Base-by-base conservation (phyloP, 2,888 invertebrate species). In the Stenurella melanura region DNA sequence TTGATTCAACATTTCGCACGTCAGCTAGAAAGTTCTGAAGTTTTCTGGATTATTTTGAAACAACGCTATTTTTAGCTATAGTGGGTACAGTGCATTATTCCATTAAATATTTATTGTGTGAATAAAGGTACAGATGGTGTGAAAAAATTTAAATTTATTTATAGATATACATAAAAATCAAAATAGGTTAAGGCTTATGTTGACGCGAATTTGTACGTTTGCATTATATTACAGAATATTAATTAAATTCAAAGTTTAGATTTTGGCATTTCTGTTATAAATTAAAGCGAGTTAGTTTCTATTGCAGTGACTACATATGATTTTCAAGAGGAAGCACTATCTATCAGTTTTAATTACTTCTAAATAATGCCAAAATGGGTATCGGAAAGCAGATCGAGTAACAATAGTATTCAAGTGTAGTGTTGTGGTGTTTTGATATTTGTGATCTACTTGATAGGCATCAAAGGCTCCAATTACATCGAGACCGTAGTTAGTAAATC, bases 1-100 rank as follows among this genome's bases (percentile, higher is more conserved):
- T 58, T 69, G 69, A 69, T 18, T 69, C 69, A 69, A 34, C 69
- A 34, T 34, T 34, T 69, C 69, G 58, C 69, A 69, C 69, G 69
- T 67, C 19, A n/a, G 9, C 7, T 67, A 54, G 26, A 50, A 64
- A 38, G 15, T 64, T 64, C 30, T 64, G 18, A 38, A 38, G 11
- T 38, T 38, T 66, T 42, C 42, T 66, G 42, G 64, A 19, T 66
- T n/a, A 66, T 42, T 66, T 42, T 66, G 42, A 38, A 64, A 63
- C 34, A 1, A 19, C 3, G 38, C 63, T 63, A 63, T 63, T 66
- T 66, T 42, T 42, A 42, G 19, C 50, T 12, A 42, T 42, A 11
- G 42, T 42, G 42, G 42, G 42, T 42, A 42, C 15, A 15, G 42
- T 42, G 42, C 42, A 42, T 42, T 42, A 42, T 15, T 42, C 42